These are phyloP conservation scores for Phocoena sinus DNA, from an alignment of 2,113 vertebrate genomes.

Conservation along the genomic window DNA sequence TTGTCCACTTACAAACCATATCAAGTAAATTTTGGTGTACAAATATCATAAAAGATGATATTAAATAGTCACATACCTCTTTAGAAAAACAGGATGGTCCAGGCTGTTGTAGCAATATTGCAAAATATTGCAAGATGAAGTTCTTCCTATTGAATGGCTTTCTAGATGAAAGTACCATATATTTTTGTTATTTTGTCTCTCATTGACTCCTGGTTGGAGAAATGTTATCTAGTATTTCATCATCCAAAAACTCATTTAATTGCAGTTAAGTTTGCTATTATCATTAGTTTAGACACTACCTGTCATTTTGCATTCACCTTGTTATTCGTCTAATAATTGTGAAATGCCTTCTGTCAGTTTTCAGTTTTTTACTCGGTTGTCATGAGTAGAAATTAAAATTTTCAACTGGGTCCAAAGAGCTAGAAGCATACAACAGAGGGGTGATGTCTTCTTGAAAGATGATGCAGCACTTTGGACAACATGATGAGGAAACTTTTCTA, in stretches of 20 bases:
- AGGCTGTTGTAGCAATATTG: neutral
- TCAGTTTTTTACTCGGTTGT: neutral
- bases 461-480: neutral
- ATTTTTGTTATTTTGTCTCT: neutral
- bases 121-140: neutral
- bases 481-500: neutral
- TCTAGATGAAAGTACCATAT: neutral
- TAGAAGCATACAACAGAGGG: neutral
- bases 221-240: neutral
- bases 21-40: neutral
- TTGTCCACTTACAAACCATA: conserved; percentile 16
- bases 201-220: neutral
- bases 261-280: neutral
- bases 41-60: conserved; percentile 29
- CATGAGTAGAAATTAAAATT: conserved; percentile 6
- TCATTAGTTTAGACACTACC: neutral
- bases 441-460: conserved; percentile 12
- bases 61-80: neutral
- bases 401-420: neutral
- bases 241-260: neutral
- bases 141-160: neutral
- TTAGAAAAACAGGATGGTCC: conserved; percentile 12
- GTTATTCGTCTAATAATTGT: neutral
- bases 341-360: conserved; percentile 22
- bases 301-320: neutral